phyloP scores from a whole-genome alignment of 2,113 vertebrate species.

The Lycaon pictus region DNA sequence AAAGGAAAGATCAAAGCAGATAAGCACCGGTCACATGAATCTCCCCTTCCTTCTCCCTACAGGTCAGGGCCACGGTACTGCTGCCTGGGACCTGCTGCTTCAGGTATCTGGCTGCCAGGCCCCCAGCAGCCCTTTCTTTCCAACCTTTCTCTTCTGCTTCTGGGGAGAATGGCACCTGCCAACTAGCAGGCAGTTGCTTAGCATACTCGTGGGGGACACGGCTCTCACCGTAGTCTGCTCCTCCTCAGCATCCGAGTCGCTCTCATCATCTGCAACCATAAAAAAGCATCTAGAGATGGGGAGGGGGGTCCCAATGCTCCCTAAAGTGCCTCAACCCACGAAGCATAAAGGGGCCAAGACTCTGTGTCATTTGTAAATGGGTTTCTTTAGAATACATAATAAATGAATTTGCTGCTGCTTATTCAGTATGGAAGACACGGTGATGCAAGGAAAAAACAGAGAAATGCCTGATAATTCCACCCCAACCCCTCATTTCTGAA shows the following conservation, averaged over 20 bases:
- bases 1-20: not conserved
- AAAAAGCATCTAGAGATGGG: not conserved
- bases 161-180: not conserved
- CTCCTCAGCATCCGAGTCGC: slow-evolving; percentile 97
- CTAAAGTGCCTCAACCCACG: not conserved
- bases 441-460: not conserved
- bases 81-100: not conserved
- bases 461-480: not conserved
- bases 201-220: accelerated
- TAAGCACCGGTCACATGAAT: accelerated
- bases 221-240: slow-evolving; percentile 96
- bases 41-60: not conserved
- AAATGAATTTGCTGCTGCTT: not conserved
- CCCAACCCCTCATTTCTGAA: not conserved
- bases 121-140: not conserved
- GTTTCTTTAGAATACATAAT: slow-evolving; percentile 49
- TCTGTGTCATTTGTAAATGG: not conserved
- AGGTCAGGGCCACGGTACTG: not conserved
- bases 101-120: not conserved
- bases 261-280: slow-evolving; percentile 94
- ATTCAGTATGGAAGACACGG: slow-evolving; percentile 12
- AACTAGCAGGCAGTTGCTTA: not conserved
- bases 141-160: not conserved
- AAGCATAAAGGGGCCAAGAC: not conserved
- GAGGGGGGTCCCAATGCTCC: not conserved